Conservation (phyloP, 2,888 invertebrate species). For the Osedax frankpressi region DNA sequence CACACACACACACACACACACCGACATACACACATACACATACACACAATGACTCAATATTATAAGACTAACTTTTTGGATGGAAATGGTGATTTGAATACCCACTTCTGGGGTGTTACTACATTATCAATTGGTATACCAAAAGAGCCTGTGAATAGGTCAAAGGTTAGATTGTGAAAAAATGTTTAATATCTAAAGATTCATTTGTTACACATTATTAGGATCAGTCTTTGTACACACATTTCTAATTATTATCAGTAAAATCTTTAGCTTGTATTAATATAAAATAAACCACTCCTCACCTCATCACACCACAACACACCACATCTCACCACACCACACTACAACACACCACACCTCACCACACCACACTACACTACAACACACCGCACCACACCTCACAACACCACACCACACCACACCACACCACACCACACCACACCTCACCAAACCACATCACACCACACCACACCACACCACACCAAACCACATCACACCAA, state of each 20-base stretch:
- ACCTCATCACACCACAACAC: too few species aligned
- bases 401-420: background rate
- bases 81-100: background rate
- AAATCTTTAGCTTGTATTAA: too few species aligned
- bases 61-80: background rate
- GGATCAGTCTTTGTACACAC: too few species aligned
- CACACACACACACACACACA: background rate
- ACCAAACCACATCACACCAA: background rate
- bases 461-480: background rate
- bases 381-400: too few species aligned
- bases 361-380: too few species aligned
- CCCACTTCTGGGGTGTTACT: background rate
- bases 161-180: too few species aligned
- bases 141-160: background rate
- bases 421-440: background rate
- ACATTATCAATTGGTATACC: background rate
- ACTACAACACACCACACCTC: too few species aligned
- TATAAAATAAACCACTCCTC: too few species aligned
- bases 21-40: background rate
- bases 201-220: too few species aligned
- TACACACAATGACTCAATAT: background rate
- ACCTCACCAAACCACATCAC: background rate
- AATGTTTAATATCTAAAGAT: too few species aligned
- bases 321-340: too few species aligned
- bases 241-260: too few species aligned